Evolutionary conservation across 2,113 vertebrate species (phyloP).

Genomic region (Nannobrachium achirus): DNA sequence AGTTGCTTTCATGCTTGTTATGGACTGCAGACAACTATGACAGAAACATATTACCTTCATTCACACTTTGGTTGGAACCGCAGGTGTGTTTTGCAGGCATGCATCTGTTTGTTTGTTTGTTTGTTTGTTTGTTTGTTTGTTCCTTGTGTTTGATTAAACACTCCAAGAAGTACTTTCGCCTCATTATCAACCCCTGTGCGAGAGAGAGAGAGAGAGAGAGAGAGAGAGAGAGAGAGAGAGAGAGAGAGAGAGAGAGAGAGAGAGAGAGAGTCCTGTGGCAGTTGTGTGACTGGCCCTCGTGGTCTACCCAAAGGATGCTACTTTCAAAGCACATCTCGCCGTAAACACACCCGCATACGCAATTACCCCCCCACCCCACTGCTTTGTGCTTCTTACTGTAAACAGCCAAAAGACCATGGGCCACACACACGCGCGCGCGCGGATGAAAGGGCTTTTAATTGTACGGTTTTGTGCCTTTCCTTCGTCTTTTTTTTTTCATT

Average conservation of each 20-base stretch:
- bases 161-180: constrained; percentile 42
- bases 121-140: too few relatives aligned
- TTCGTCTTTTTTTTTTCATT: constrained; percentile 35
- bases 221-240: too few relatives aligned
- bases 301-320: constrained; percentile 55
- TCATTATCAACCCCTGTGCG: constrained; percentile 32
- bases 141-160: constrained; percentile 20
- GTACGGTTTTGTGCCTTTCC: constrained; percentile 40
- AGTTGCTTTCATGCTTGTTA: constrained; percentile 13
- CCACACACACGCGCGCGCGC: constrained; percentile 11
- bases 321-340: constrained; percentile 50
- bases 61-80: background rate
- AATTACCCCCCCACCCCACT: constrained; percentile 15
- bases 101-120: constrained; percentile 1
- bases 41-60: background rate
- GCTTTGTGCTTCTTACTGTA: constrained; percentile 49
- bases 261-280: background rate
- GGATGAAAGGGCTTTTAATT: constrained; percentile 58
- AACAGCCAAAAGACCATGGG: constrained; percentile 61
- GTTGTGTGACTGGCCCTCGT: constrained; percentile 32
- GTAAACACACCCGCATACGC: background rate
- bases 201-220: too few relatives aligned
- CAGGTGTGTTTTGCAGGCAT: constrained; percentile 14
- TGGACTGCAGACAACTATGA: background rate
- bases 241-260: too few relatives aligned